A percentile compares a stretch with the other conserved stretches of the same genome.
phyloP scores from a whole-genome alignment of 92 coral and sea anemone species.

The Scolanthus callimorphus region DNA sequence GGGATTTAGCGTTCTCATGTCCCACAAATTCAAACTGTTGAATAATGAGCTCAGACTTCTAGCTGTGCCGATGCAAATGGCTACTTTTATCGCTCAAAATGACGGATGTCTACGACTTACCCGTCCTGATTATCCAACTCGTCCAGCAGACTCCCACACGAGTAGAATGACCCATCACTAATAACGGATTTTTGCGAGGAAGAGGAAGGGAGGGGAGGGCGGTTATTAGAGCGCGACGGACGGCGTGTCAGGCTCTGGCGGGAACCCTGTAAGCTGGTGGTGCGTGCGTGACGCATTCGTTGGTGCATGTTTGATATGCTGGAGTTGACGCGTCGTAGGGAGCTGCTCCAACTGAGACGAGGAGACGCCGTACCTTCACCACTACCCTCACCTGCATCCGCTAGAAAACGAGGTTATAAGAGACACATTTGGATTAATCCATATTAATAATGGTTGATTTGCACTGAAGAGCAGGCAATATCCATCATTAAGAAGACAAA shows the following conservation, averaged over 20 bases:
- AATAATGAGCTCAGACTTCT: too few relatives aligned
- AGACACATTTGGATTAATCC: too few relatives aligned
- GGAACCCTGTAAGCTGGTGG: constrained; percentile 63
- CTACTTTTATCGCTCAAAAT: too few relatives aligned
- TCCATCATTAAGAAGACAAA: too few relatives aligned
- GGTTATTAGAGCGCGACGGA: constrained; percentile 29
- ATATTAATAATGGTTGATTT: too few relatives aligned
- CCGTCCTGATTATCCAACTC: constrained; percentile 37
- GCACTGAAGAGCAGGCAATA: too few relatives aligned
- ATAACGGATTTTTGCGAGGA: constrained; percentile 59
- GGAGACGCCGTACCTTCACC: constrained; percentile 10
- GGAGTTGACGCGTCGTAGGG: constrained; percentile 52
- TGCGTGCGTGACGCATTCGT: constrained; percentile 45
- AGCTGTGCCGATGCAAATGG: too few relatives aligned
- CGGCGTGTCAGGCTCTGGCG: constrained; percentile 44
- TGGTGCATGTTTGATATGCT: constrained; percentile 60
- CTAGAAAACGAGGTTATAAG: neutral
- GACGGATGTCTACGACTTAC: constrained; percentile 8
- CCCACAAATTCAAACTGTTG: too few relatives aligned
- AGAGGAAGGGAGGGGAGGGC: constrained; percentile 30
- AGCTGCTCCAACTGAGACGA: constrained; percentile 57
- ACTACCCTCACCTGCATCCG: neutral
- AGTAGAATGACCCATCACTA: constrained; percentile 94
- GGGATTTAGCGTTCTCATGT: too few relatives aligned
- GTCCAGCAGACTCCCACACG: constrained; percentile 92